A percentile compares a stretch with the other conserved stretches of the same genome.
Evolutionary conservation across 2,113 vertebrate species (phyloP).

Genomic region (Dasypus novemcinctus): DNA sequence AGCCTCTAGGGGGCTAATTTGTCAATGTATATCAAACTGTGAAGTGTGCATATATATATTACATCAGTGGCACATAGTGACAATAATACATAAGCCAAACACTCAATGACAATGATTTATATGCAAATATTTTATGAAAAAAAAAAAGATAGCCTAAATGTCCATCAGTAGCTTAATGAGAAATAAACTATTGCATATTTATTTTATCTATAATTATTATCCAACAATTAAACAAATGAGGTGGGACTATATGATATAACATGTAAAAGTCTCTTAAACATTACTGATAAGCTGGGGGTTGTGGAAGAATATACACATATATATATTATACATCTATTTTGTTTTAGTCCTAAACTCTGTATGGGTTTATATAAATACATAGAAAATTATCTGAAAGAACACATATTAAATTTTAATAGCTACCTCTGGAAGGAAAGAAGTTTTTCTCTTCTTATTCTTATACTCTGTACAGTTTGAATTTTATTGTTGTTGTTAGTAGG

Average conservation of each 20-base stretch:
- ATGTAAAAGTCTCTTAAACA: neutral
- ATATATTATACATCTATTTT: neutral
- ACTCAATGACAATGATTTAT: neutral
- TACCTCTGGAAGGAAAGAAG: neutral
- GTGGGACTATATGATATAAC: neutral
- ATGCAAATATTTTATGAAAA: neutral
- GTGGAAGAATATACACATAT: neutral
- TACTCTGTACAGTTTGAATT: neutral
- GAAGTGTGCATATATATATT: neutral
- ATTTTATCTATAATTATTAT: neutral
- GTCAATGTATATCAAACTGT: neutral
- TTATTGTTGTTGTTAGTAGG: neutral
- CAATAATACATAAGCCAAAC: neutral
- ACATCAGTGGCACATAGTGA: neutral
- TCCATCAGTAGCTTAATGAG: neutral
- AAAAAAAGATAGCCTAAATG: neutral
- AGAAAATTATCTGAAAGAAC: neutral
- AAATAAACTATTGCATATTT: neutral
- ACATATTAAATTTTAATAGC: neutral
- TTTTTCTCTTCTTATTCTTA: slow-evolving; percentile 1
- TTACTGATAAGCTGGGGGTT: neutral
- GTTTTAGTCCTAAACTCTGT: neutral
- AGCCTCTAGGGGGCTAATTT: neutral
- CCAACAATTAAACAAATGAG: neutral
- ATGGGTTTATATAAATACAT: neutral